Conservation (phyloP, 2,888 invertebrate genomes). For the Mechanitis messenoides region DNA sequence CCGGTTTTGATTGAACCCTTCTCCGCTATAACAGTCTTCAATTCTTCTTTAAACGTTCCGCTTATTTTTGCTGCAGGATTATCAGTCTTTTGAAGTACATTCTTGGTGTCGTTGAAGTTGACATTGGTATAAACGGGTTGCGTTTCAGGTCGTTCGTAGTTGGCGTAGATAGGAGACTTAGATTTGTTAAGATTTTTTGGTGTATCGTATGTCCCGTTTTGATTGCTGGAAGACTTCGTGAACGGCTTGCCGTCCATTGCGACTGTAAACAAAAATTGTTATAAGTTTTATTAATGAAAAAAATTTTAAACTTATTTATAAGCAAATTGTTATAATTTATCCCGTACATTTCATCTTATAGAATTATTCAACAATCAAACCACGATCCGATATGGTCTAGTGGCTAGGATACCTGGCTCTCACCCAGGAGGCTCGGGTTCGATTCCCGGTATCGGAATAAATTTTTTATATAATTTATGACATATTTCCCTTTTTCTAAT, state of each 20-base stretch:
- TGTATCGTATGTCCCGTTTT: conserved; percentile 52
- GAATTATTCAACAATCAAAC: background rate
- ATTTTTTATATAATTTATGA: conserved; percentile 64
- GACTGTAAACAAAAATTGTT: conserved; percentile 43
- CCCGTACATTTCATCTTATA: background rate
- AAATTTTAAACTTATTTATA: too few species aligned
- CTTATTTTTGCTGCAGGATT: conserved; percentile 45
- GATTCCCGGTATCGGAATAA: conserved; percentile 76
- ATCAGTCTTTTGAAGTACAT: conserved; percentile 55
- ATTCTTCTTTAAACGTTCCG: conserved; percentile 59
- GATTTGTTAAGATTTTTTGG: conserved; percentile 40
- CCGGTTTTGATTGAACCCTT: conserved; percentile 32
- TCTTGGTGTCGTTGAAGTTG: conserved; percentile 49
- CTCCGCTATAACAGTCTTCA: conserved; percentile 60
- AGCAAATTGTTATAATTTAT: too few species aligned
- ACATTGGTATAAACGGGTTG: conserved; percentile 57
- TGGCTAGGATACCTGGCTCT: conserved; percentile 83
- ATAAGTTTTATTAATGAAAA: background rate
- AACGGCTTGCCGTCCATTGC: conserved; percentile 68
- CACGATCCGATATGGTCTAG: conserved; percentile 77
- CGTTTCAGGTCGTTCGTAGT: conserved; percentile 51
- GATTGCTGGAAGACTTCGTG: conserved; percentile 43
- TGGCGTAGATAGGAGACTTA: conserved; percentile 59
- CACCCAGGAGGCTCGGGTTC: conserved; percentile 84
- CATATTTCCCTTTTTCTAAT: conserved; percentile 25